Evolutionary conservation across 1,140 invertebrate species (phyloP).

Genomic region (Drosophila auraria): DNA sequence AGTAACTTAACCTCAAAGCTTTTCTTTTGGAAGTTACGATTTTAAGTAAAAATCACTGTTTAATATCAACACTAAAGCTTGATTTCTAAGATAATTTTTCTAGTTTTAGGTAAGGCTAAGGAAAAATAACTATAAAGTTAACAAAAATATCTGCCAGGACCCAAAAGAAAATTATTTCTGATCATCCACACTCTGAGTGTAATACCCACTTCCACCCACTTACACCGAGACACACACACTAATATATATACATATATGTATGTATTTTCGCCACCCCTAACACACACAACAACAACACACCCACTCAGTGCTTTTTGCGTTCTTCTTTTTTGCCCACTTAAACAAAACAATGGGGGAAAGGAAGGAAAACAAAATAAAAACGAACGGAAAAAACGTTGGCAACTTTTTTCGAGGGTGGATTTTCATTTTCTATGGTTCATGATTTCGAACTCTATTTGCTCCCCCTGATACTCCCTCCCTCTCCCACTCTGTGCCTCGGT

Average conservation of each 20-base stretch:
- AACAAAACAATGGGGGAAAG: slow-evolving; percentile 58
- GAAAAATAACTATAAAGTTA: too few relatives aligned
- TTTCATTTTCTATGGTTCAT: slow-evolving; percentile 83
- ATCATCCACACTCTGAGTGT: slow-evolving; percentile 6
- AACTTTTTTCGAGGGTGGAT: slow-evolving; percentile 81
- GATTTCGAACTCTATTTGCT: slow-evolving; percentile 81
- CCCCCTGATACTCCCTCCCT: slow-evolving; percentile 25
- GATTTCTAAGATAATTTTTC: too few relatives aligned
- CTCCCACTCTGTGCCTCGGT: background rate
- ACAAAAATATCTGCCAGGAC: too few relatives aligned
- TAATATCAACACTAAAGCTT: too few relatives aligned
- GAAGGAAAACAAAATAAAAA: slow-evolving; percentile 58
- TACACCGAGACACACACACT: slow-evolving; percentile 13
- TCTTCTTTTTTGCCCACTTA: slow-evolving; percentile 69
- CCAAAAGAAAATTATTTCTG: background rate
- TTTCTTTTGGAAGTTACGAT: too few relatives aligned
- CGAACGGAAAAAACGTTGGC: slow-evolving; percentile 51
- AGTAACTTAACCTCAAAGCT: too few relatives aligned
- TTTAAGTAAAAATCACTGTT: too few relatives aligned
- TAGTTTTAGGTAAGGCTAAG: too few relatives aligned
- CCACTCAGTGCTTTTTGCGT: slow-evolving; percentile 69
- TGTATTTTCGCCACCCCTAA: slow-evolving; percentile 21
- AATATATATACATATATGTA: slow-evolving; percentile 5
- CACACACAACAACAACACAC: slow-evolving; percentile 24
- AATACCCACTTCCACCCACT: slow-evolving; percentile 25